Percentiles rank a stretch among this genome's conserved stretches.
Conservation (phyloP, 1,140 invertebrate species). For the Dendrolimus punctatus region DNA sequence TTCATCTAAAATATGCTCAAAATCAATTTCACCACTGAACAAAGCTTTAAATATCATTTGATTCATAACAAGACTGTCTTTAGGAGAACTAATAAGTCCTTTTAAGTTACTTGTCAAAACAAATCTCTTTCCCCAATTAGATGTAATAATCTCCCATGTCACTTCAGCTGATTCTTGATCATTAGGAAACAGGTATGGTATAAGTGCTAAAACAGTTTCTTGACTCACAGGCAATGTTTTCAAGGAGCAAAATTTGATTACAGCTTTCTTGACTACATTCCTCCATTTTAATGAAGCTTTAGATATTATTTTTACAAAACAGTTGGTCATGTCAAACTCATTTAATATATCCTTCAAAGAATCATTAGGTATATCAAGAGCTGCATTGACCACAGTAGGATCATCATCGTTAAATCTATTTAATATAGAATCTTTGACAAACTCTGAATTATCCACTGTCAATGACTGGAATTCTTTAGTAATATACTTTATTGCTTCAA, state of each 20-base stretch:
- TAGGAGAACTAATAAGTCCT: constrained; percentile 35
- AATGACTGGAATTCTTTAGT: constrained; percentile 66
- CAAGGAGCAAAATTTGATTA: constrained; percentile 59
- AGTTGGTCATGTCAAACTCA: constrained; percentile 35
- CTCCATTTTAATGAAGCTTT: constrained; percentile 52
- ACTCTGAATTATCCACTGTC: constrained; percentile 63
- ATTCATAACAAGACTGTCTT: constrained; percentile 34
- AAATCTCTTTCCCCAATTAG: constrained; percentile 64
- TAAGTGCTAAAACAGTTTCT: constrained; percentile 59
- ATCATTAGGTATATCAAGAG: constrained; percentile 58
- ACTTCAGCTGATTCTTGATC: constrained; percentile 60
- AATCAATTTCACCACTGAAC: constrained; percentile 37
- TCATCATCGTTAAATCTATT: constrained; percentile 75
- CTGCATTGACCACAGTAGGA: constrained; percentile 66
- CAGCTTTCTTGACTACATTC: constrained; percentile 37
- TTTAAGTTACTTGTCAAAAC: constrained; percentile 39
- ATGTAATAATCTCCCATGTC: constrained; percentile 66
- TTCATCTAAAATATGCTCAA: constrained; percentile 42
- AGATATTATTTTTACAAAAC: constrained; percentile 39
- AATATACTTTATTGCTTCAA: constrained; percentile 75
- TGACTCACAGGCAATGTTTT: constrained; percentile 48
- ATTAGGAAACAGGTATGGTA: constrained; percentile 75
- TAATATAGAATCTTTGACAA: constrained; percentile 72
- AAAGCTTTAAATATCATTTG: constrained; percentile 44
- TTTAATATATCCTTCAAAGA: constrained; percentile 57